A percentile compares a stretch with the other conserved stretches of the same genome.
These are phyloP conservation scores for Himantopus leucocephalus DNA, from an alignment of 2,113 vertebrate species.

Conservation along the genomic window DNA sequence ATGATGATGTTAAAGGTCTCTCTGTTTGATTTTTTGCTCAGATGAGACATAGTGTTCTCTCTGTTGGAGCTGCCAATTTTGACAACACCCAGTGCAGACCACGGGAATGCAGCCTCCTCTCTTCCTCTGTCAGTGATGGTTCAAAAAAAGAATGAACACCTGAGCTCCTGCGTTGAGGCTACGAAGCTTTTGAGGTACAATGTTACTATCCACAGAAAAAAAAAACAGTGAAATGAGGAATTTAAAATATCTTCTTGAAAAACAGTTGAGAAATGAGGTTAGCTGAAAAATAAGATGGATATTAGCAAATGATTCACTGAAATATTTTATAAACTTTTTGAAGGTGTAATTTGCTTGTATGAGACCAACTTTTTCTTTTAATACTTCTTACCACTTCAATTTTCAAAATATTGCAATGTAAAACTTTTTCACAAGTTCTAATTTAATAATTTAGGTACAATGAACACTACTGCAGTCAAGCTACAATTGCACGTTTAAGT, in stretches of 20 bases:
- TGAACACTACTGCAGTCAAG: not conserved
- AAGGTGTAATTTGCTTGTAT: not conserved
- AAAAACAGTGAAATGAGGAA: accelerated
- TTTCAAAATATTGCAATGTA: not conserved
- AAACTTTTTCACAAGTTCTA: not conserved
- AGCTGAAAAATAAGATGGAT: not conserved
- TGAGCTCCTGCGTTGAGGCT: not conserved
- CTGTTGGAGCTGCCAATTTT: not conserved
- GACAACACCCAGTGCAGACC: not conserved
- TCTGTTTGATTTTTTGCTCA: not conserved
- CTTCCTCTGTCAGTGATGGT: accelerated
- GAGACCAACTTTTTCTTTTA: not conserved
- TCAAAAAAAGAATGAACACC: not conserved
- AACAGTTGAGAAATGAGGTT: not conserved
- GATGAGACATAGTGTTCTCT: not conserved
- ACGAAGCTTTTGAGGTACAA: not conserved
- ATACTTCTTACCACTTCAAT: not conserved
- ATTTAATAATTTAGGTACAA: not conserved
- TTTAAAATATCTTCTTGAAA: not conserved
- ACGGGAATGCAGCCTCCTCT: not conserved
- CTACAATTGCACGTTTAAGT: not conserved
- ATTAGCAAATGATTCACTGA: not conserved
- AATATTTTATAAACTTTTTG: not conserved
- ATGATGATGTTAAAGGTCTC: not conserved
- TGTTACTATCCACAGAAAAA: not conserved